Conservation (phyloP, 2,888 invertebrate genomes). For the Diarsia dahlii region DNA sequence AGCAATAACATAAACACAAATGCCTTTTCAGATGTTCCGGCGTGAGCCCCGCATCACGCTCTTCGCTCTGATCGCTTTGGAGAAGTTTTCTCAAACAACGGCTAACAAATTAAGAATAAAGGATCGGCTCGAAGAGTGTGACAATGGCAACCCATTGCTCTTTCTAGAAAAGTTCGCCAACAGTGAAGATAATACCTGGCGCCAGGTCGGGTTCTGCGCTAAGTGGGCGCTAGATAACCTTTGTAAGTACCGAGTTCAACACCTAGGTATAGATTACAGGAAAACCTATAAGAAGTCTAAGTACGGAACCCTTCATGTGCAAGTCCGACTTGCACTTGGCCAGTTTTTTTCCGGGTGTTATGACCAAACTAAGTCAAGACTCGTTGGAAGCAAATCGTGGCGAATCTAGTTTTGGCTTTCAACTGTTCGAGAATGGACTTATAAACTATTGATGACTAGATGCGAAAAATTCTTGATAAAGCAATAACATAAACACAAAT, state of each 20-base stretch:
- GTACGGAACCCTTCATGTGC: too few relatives aligned
- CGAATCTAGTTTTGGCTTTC: too few relatives aligned
- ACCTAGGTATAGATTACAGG: too few relatives aligned
- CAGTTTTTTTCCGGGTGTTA: too few relatives aligned
- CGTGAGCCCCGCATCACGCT: slow-evolving; percentile 94
- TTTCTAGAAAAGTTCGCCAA: slow-evolving; percentile 92
- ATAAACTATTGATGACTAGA: too few relatives aligned
- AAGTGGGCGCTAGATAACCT: slow-evolving; percentile 98
- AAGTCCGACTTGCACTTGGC: too few relatives aligned
- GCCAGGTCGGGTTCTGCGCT: slow-evolving; percentile 98
- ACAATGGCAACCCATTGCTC: slow-evolving; percentile 93
- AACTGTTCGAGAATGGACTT: too few relatives aligned
- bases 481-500: not conserved
- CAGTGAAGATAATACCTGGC: slow-evolving; percentile 92
- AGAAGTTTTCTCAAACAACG: slow-evolving; percentile 98
- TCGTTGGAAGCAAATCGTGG: too few relatives aligned
- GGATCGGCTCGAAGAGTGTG: slow-evolving; percentile 90
- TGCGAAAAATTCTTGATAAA: too few relatives aligned
- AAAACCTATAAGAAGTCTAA: too few relatives aligned
- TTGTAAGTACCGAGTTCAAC: slow-evolving; percentile 89
- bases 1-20: too few relatives aligned
- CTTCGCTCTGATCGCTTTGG: slow-evolving; percentile 96
- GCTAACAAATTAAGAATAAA: slow-evolving; percentile 96
- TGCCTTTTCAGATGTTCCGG: slow-evolving; percentile 72
- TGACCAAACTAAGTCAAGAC: too few relatives aligned